phyloP scores from a whole-genome alignment of 2,113 vertebrate species.

The Lutjanus erythropterus region DNA sequence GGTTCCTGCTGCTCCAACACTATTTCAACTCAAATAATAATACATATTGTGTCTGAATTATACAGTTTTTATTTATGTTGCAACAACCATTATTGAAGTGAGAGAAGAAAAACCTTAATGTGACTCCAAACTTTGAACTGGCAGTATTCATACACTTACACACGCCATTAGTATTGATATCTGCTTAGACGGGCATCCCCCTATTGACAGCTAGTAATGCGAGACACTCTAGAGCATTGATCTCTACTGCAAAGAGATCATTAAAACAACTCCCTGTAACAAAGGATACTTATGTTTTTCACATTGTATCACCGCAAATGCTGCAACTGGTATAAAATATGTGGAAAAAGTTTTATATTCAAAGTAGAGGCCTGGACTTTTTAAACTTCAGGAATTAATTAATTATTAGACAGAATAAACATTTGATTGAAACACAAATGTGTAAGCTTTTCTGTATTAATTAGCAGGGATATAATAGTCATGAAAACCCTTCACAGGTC shows the following conservation, averaged over 20 bases:
- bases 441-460: slow-evolving; percentile 65
- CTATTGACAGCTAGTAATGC: slow-evolving; percentile 76
- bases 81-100: not conserved
- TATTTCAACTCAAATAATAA: not conserved
- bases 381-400: slow-evolving; percentile 30
- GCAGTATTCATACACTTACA: not conserved
- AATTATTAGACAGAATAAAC: slow-evolving; percentile 56
- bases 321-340: not conserved
- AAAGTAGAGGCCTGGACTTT: not conserved
- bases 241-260: slow-evolving; percentile 65
- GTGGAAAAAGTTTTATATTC: not conserved
- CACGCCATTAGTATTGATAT: slow-evolving; percentile 59
- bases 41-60: not conserved
- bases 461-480: slow-evolving; percentile 60
- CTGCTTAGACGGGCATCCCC: slow-evolving; percentile 64
- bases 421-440: slow-evolving; percentile 58
- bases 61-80: not conserved
- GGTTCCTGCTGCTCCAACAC: too few species aligned
- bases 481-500: slow-evolving; percentile 47
- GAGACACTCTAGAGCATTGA: slow-evolving; percentile 74
- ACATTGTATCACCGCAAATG: not conserved
- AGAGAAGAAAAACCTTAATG: not conserved
- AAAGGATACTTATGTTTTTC: slow-evolving; percentile 43
- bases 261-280: slow-evolving; percentile 62
- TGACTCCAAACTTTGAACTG: not conserved